phyloP scores from a whole-genome alignment of 2,113 vertebrate species.

The Ctenodactylus gundi region DNA sequence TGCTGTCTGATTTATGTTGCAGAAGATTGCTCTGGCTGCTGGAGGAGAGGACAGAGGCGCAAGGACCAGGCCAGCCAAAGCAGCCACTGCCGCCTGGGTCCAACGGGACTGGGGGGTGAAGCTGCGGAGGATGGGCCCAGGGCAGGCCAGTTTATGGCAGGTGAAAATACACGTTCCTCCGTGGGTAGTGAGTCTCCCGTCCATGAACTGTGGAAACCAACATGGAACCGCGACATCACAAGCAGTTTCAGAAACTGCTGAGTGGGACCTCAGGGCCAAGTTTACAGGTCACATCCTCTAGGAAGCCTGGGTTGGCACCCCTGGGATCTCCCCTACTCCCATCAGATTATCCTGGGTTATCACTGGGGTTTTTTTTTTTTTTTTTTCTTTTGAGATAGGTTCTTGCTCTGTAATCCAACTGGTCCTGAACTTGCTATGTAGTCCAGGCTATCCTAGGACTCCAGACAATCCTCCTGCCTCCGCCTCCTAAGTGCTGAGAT shows the following conservation, averaged over 20 bases:
- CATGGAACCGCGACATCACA: background rate
- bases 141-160: background rate
- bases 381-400: too few relatives aligned
- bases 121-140: background rate
- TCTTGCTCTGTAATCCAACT: too few relatives aligned
- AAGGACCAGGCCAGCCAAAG: background rate
- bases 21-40: slow-evolving; percentile 65
- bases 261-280: background rate
- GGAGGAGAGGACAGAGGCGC: background rate
- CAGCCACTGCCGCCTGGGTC: background rate
- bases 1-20: slow-evolving; percentile 72
- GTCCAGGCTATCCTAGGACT: too few relatives aligned
- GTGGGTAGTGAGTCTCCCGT: background rate
- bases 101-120: background rate
- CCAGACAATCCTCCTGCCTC: too few relatives aligned
- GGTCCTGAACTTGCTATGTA: too few relatives aligned
- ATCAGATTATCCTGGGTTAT: background rate
- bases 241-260: background rate
- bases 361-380: too few relatives aligned
- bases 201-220: background rate
- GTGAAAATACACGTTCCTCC: background rate
- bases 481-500: too few relatives aligned
- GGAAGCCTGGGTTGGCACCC: background rate
- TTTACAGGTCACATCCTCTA: slow-evolving; percentile 4
- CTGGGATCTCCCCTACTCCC: too few relatives aligned